Evolutionary conservation across 2,797 vertebrate species (phyloP).

Genomic region (Microcaecilia unicolor): DNA sequence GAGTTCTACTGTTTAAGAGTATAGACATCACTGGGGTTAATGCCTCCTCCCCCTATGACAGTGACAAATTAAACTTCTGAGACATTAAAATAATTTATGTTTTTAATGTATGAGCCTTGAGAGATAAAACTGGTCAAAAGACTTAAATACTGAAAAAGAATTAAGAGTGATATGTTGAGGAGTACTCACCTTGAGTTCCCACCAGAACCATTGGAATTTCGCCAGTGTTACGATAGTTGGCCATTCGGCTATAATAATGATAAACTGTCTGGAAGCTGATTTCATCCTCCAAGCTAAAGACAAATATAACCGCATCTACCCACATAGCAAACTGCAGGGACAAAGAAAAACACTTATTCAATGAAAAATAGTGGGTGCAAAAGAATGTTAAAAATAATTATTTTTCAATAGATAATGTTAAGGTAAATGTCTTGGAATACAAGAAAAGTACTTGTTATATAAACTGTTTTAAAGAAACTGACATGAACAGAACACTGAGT

Average conservation of each 20-base stretch:
- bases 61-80: too few species aligned
- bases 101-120: too few species aligned
- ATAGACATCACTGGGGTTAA: too few species aligned
- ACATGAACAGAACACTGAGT: too few species aligned
- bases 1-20: too few species aligned
- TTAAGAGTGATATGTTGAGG: background rate
- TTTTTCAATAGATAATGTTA: background rate
- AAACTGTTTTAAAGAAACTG: too few species aligned
- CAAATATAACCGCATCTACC: conserved; percentile 94
- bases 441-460: too few species aligned
- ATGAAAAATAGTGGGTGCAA: rapidly evolving
- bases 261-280: conserved; percentile 95
- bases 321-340: conserved; percentile 80
- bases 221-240: conserved; percentile 77
- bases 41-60: too few species aligned
- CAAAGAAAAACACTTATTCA: background rate
- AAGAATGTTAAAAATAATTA: rapidly evolving
- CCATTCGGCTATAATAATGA: conserved; percentile 93
- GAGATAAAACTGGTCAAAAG: too few species aligned
- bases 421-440: background rate
- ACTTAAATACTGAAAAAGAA: too few species aligned
- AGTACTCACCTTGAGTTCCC: conserved; percentile 84
- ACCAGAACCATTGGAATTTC: conserved; percentile 91
- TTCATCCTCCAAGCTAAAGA: conserved; percentile 95
- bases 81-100: too few species aligned